phyloP scores from a whole-genome alignment of 2,797 vertebrate genomes.

The Cyprinella venusta region DNA sequence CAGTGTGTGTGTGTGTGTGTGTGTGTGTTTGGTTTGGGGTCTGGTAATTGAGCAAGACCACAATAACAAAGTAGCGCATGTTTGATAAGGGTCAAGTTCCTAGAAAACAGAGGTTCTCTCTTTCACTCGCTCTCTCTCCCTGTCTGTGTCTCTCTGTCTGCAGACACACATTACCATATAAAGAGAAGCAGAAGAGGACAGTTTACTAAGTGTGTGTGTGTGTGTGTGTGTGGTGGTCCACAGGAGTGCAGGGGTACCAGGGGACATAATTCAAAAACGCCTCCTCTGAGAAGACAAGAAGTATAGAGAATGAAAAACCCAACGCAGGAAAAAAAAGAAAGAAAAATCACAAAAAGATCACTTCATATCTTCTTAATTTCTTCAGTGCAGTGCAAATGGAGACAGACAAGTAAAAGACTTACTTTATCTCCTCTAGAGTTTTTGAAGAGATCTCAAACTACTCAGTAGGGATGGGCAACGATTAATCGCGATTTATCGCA shows the following conservation, averaged over 20 bases:
- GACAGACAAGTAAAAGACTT: too few relatives aligned
- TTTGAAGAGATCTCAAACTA: not conserved
- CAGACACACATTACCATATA: slow-evolving; percentile 58
- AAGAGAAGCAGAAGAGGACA: slow-evolving; percentile 50
- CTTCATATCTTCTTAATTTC: not conserved
- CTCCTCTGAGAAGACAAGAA: not conserved
- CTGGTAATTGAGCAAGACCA: slow-evolving; percentile 51
- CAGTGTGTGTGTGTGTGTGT: slow-evolving; percentile 19
- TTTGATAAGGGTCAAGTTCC: slow-evolving; percentile 52
- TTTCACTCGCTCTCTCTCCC: slow-evolving; percentile 3
- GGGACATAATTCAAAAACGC: slow-evolving; percentile 34
- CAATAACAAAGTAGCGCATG: slow-evolving; percentile 48
- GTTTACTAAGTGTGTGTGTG: slow-evolving; percentile 28
- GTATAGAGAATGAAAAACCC: not conserved
- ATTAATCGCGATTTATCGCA: too few relatives aligned
- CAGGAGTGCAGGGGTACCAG: slow-evolving; percentile 18
- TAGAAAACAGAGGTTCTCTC: slow-evolving; percentile 47
- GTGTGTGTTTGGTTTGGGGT: slow-evolving; percentile 38
- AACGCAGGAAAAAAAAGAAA: not conserved
- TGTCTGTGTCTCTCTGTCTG: slow-evolving; percentile 18
- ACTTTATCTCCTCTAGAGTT: not conserved
- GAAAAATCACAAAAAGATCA: not conserved
- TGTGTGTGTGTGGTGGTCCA: slow-evolving; percentile 24
- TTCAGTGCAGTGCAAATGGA: not conserved
- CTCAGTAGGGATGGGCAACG: too few relatives aligned